Percentiles rank a stretch among this genome's conserved stretches.
Evolutionary conservation across 2,797 vertebrate genomes (phyloP).

Genomic region (Squalus acanthias): DNA sequence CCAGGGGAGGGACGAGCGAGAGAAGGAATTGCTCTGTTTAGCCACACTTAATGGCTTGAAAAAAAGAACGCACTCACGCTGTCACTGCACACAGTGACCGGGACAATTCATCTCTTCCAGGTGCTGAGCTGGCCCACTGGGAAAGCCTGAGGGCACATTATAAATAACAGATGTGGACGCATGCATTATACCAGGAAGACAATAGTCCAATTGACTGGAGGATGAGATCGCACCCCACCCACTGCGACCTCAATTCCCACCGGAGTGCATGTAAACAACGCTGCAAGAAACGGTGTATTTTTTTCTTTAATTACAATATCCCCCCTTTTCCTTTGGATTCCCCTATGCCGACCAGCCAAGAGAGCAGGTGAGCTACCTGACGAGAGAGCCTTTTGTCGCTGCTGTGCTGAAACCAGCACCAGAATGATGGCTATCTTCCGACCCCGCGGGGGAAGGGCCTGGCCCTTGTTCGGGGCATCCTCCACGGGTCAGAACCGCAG

Average conservation of each 20-base stretch:
- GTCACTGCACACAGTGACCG: neutral
- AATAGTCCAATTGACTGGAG: neutral
- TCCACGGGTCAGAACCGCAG: neutral
- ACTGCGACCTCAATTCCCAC: neutral
- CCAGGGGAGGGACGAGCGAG: neutral
- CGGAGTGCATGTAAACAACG: neutral
- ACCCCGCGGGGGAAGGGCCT: neutral
- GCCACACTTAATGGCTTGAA: neutral
- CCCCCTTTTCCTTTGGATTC: neutral
- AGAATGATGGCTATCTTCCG: neutral
- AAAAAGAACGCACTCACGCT: neutral
- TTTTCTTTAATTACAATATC: no score
- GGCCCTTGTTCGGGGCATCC: neutral
- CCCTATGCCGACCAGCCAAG: neutral
- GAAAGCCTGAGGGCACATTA: neutral
- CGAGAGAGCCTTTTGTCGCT: neutral
- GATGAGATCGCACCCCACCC: neutral
- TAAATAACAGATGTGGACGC: neutral
- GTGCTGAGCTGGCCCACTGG: neutral
- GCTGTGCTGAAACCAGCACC: neutral
- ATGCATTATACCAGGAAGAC: neutral
- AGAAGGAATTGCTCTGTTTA: neutral
- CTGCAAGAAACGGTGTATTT: neutral
- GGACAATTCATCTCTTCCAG: neutral
- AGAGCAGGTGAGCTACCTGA: neutral